Conservation (phyloP, 2,797 vertebrate genomes). For the Poeciliopsis turneri region DNA sequence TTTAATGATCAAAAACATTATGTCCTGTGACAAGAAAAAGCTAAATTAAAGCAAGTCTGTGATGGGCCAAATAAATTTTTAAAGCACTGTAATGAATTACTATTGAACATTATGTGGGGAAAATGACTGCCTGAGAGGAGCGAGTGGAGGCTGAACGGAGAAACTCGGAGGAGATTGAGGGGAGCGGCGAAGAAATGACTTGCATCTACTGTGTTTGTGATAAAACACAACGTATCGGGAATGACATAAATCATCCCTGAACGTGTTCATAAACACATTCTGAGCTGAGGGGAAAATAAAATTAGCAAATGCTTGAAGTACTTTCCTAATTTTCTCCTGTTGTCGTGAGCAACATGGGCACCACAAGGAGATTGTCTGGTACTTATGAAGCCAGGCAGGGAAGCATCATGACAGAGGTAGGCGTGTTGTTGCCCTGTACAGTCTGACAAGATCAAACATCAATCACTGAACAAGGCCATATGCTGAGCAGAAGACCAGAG, state of each 20-base stretch:
- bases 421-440: constrained; percentile 43
- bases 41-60: not conserved
- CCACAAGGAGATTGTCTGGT: constrained; percentile 62
- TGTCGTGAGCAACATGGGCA: constrained; percentile 46
- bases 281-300: constrained; percentile 14
- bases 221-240: constrained; percentile 42
- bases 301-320: constrained; percentile 25
- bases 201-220: constrained; percentile 49
- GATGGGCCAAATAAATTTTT: not conserved
- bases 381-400: constrained; percentile 35
- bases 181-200: constrained; percentile 66
- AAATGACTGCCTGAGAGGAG: constrained; percentile 67
- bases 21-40: not conserved
- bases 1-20: not conserved
- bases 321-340: constrained; percentile 32
- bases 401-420: constrained; percentile 58
- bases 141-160: constrained; percentile 37
- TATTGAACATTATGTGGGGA: constrained; percentile 50
- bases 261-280: constrained; percentile 5
- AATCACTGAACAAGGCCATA: constrained; percentile 38
- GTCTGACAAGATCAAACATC: constrained; percentile 37
- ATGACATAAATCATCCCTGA: constrained; percentile 47
- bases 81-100: constrained; percentile 62
- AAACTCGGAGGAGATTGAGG: constrained; percentile 49
- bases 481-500: constrained; percentile 14